Evolutionary conservation across 2,888 invertebrate genomes (phyloP).

Genomic region (Plagiodera versicolora): DNA sequence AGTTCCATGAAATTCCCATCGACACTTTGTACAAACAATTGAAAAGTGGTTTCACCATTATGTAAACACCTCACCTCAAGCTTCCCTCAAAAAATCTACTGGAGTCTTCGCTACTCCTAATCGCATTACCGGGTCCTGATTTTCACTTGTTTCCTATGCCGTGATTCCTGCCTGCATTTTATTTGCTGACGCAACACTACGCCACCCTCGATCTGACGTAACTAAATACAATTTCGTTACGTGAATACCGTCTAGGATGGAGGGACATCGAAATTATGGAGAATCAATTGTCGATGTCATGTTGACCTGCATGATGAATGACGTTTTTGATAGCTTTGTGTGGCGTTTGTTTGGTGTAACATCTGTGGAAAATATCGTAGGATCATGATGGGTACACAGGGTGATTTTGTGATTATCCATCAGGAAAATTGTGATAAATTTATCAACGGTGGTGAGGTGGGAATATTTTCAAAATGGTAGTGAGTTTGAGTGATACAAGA

Average conservation of each 20-base stretch:
- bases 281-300: background rate
- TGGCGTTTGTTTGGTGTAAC: background rate
- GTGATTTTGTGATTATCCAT: too few species aligned
- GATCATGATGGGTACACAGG: too few species aligned
- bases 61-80: too few species aligned
- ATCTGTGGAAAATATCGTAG: background rate
- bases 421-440: too few species aligned
- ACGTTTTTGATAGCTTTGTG: background rate
- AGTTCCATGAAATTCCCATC: too few species aligned
- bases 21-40: too few species aligned
- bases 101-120: slow-evolving; percentile 2
- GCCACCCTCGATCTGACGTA: slow-evolving; percentile 13
- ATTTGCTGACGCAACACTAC: slow-evolving; percentile 11
- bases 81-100: background rate
- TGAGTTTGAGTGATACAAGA: too few species aligned
- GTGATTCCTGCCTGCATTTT: slow-evolving; percentile 6
- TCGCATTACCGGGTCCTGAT: slow-evolving; percentile 9
- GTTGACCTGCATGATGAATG: background rate
- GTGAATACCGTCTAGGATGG: background rate
- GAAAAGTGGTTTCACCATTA: too few species aligned
- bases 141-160: slow-evolving; percentile 14
- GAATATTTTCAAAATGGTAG: too few species aligned
- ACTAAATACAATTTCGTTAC: slow-evolving; percentile 9
- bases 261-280: background rate
- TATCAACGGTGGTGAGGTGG: too few species aligned